Evolutionary conservation across 2,888 invertebrate genomes (phyloP), one percentile per base, ranked within the genome.

Genomic region (Ormia ochracea): DNA sequence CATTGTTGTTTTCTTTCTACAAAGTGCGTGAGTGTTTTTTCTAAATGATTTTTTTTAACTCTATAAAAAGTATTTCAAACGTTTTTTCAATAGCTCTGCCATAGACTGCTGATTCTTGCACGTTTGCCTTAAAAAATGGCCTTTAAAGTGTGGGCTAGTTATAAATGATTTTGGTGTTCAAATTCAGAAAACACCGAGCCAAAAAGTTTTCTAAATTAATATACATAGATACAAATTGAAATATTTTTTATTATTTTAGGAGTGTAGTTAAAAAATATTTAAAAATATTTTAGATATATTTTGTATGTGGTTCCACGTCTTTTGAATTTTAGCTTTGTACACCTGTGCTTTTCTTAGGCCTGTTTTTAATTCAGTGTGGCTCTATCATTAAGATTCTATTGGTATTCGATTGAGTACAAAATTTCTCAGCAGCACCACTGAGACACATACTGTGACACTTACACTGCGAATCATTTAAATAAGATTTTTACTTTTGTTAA

Each of bases 1-100:
- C 36, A 23, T 68, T 50, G 17, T 43, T 36, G 19, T 33, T 65
- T 36, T 48, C 19, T 59, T 69, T 58, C 7, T 17, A 14, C 48
- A 56, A 70, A 79, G 59, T 80, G 80, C 80, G 80, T 80, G 80
- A 80, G 80, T 65, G 75, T 52, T 76, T 52, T n/a, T 80, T 76
- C 28, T 76, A 76, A 68, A 66, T 56, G 10, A 1, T 48, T 58
- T 45, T 31, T 38, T 31, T 66, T 26, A 12, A 56, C 6, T 10
- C 17, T 12, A 41, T 70, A 50, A 54, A 68, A 41, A 6, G 4
- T 33, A 28, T 59, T 36, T 5, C 41, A 26, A 23, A 7, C 3
- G 12, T 38, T 45, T 63, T 41, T 59, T 10, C 48, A 33, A 68
- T 66, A 23, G 2, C 28, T 21, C 17, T 17, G n/a, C 33, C 9